These are phyloP conservation scores for Turritopsis dohrnii DNA, from an alignment of 30 jellyfish, hydroid and myxozoan genomes.

Conservation along the genomic window DNA sequence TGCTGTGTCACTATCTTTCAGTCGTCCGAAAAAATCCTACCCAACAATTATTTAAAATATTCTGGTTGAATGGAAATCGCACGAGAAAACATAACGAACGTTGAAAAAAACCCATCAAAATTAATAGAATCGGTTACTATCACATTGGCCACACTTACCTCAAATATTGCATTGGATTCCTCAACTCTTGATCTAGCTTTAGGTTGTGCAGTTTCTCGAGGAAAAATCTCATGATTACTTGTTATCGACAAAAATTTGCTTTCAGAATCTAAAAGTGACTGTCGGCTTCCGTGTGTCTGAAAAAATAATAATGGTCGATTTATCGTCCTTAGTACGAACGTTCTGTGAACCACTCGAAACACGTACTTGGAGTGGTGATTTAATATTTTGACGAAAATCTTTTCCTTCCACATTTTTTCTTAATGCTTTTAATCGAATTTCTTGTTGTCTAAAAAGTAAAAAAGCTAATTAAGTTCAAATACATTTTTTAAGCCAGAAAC, in stretches of 20 bases:
- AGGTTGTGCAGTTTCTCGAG: not conserved
- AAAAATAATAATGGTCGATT: not conserved
- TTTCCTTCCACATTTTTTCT: slow-evolving; percentile 40
- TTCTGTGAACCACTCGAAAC: not conserved
- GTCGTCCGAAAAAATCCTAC: slow-evolving; percentile 24
- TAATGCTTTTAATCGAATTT: slow-evolving; percentile 32
- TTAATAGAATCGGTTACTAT: no score
- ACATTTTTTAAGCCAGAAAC: not conserved
- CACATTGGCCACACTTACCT: no score
- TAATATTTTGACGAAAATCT: not conserved
- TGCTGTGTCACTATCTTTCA: slow-evolving; percentile 27
- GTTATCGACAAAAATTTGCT: slow-evolving; percentile 49
- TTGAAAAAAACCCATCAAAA: not conserved
- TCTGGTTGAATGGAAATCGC: no score
- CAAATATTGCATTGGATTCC: not conserved
- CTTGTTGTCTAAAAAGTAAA: slow-evolving; percentile 35
- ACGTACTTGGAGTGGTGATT: slow-evolving; percentile 2
- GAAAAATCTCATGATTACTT: slow-evolving; percentile 16
- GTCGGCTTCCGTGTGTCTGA: slow-evolving; percentile 43
- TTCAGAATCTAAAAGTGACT: slow-evolving; percentile 61
- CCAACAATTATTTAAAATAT: no score
- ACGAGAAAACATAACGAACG: no score
- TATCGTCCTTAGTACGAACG: not conserved
- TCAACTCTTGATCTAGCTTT: no score
- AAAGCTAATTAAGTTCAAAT: not conserved